Conservation (phyloP, 2,797 vertebrate genomes). For the Sciurus carolinensis region DNA sequence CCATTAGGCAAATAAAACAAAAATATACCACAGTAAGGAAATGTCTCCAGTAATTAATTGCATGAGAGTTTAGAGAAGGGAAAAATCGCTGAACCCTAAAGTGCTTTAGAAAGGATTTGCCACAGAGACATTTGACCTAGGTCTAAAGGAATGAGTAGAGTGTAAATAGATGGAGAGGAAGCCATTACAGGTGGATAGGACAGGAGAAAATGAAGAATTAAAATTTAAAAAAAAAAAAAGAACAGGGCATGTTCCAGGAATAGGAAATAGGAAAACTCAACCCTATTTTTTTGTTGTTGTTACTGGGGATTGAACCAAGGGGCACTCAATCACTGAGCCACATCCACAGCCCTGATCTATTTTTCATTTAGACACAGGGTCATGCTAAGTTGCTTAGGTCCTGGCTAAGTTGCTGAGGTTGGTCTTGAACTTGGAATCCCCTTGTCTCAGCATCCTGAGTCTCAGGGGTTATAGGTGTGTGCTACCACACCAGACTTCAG, state of each 20-base stretch:
- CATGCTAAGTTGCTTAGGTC: no score
- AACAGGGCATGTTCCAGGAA: background rate
- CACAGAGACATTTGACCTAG: constrained; percentile 26
- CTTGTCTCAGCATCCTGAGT: background rate
- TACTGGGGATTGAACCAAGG: background rate
- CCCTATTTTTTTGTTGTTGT: background rate
- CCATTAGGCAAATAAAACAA: constrained; percentile 29
- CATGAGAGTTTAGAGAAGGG: constrained; percentile 18
- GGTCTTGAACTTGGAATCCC: background rate
- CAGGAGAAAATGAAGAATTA: constrained; percentile 51
- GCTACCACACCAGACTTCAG: background rate
- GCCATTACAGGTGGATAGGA: background rate
- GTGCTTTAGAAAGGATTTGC: constrained; percentile 53
- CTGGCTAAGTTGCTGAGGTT: no score
- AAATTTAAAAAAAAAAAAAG: constrained; percentile 8
- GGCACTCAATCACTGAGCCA: background rate
- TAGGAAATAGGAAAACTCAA: constrained; percentile 15
- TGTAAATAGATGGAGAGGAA: constrained; percentile 28
- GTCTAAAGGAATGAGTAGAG: constrained; percentile 12
- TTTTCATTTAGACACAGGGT: background rate
- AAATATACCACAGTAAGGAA: constrained; percentile 3
- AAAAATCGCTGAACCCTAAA: constrained; percentile 38
- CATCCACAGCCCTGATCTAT: background rate
- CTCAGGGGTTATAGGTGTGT: background rate
- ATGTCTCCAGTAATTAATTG: background rate